Evolutionary conservation across 2,797 vertebrate genomes (phyloP).

Genomic region (Pogoniulus pusillus): DNA sequence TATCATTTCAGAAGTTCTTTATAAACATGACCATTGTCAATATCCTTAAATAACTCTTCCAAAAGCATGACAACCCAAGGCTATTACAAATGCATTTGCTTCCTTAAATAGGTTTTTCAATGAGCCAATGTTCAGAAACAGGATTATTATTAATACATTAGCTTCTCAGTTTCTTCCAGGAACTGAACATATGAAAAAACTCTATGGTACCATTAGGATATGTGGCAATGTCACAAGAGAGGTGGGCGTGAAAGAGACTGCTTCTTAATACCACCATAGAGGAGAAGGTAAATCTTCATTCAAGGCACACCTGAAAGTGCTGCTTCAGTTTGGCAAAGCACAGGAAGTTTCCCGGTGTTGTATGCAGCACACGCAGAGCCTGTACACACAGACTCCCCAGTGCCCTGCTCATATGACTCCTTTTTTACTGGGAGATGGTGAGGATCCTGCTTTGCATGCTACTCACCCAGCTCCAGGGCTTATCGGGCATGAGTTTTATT

Average conservation of each 20-base stretch:
- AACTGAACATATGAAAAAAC: background rate
- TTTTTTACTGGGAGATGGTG: background rate
- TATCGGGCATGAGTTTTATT: rapidly evolving
- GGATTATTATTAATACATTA: background rate
- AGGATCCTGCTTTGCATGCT: background rate
- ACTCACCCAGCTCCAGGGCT: background rate
- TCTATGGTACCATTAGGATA: background rate
- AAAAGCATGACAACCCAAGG: background rate
- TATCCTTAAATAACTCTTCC: background rate
- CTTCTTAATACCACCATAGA: background rate
- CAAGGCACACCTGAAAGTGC: background rate
- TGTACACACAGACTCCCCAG: background rate
- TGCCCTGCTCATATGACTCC: background rate
- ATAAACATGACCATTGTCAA: background rate
- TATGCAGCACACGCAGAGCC: background rate
- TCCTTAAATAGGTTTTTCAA: background rate
- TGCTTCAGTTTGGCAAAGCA: background rate
- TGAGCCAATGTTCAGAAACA: background rate
- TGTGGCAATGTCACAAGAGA: background rate
- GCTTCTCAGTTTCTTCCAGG: background rate
- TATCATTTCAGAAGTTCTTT: background rate
- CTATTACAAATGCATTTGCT: background rate
- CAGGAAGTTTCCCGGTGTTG: background rate
- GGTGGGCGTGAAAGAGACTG: background rate
- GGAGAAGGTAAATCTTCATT: background rate